Evolutionary conservation across 1,140 invertebrate genomes (phyloP).

Genomic region (Pectinophora gossypiella): DNA sequence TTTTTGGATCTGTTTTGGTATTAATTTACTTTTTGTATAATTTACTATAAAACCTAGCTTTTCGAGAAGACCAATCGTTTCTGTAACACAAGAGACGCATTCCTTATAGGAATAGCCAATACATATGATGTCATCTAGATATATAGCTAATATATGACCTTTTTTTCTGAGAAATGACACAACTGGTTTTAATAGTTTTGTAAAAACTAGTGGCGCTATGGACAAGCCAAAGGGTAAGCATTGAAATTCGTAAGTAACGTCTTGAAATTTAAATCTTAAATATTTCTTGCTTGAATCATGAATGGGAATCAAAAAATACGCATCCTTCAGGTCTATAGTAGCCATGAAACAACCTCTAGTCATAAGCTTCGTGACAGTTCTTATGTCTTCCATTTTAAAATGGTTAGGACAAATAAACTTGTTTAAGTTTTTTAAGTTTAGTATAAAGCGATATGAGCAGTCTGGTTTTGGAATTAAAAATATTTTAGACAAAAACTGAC

Average conservation of each 20-base stretch:
- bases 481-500: slow-evolving; percentile 7
- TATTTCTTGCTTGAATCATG: slow-evolving; percentile 1
- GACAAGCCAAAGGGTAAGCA: slow-evolving; percentile 8
- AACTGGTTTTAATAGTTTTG: slow-evolving; percentile 9
- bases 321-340: slow-evolving; percentile 8
- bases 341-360: slow-evolving; percentile 1
- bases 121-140: slow-evolving; percentile 8
- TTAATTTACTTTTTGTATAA: slow-evolving; percentile 4
- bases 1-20: neutral
- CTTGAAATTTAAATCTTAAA: slow-evolving; percentile 9
- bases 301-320: slow-evolving; percentile 10
- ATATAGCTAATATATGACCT: slow-evolving; percentile 2
- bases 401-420: slow-evolving; percentile 5
- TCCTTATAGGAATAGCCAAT: slow-evolving; percentile 5
- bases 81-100: neutral
- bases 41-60: slow-evolving; percentile 10
- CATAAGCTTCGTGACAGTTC: slow-evolving; percentile 5
- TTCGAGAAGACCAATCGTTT: neutral
- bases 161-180: slow-evolving; percentile 3
- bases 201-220: slow-evolving; percentile 7
- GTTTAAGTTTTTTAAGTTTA: slow-evolving; percentile 6
- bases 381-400: slow-evolving; percentile 14
- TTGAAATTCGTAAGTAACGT: slow-evolving; percentile 5
- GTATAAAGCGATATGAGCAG: slow-evolving; percentile 5
- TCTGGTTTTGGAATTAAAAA: slow-evolving; percentile 9